These are phyloP conservation scores for Brachionichthys hirsutus DNA, from an alignment of 2,113 vertebrate species.

Conservation along the genomic window DNA sequence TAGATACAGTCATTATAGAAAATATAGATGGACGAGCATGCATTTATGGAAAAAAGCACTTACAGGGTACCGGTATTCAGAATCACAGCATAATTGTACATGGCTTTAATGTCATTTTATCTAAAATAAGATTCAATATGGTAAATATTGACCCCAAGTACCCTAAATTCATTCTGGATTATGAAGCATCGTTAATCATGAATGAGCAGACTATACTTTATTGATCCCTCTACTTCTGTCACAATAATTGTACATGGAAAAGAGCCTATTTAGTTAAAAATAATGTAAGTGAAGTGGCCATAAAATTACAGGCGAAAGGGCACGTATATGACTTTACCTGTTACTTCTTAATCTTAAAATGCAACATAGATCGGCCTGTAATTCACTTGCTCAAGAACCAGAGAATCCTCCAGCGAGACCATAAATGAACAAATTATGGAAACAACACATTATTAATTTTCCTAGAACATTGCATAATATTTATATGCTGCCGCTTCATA, in stretches of 20 bases:
- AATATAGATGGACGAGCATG: constrained; percentile 66
- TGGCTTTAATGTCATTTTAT: constrained; percentile 54
- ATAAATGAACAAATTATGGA: constrained; percentile 22
- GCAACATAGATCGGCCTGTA: constrained; percentile 40
- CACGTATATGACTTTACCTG: constrained; percentile 48
- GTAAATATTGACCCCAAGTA: constrained; percentile 59
- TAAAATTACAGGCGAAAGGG: constrained; percentile 55
- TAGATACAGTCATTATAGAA: constrained; percentile 37
- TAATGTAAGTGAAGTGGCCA: constrained; percentile 50
- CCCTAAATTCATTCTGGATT: constrained; percentile 57
- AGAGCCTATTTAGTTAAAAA: constrained; percentile 51
- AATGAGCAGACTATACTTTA: constrained; percentile 35
- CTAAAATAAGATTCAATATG: constrained; percentile 67
- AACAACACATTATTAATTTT: constrained; percentile 42
- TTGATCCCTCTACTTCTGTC: constrained; percentile 45
- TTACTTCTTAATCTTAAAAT: constrained; percentile 26
- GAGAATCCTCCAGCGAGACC: constrained; percentile 14
- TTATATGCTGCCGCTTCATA: constrained; percentile 3
- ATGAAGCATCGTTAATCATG: constrained; percentile 60
- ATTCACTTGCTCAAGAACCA: constrained; percentile 28
- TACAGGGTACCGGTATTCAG: constrained; percentile 62
- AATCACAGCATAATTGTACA: constrained; percentile 46
- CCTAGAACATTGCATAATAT: constrained; percentile 22
- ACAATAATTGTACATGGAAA: constrained; percentile 52
- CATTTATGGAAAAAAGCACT: constrained; percentile 74